Evolutionary conservation across 2,797 vertebrate species (phyloP), one percentile per base, ranked within the genome.

Genomic region (Streptopelia turtur): DNA sequence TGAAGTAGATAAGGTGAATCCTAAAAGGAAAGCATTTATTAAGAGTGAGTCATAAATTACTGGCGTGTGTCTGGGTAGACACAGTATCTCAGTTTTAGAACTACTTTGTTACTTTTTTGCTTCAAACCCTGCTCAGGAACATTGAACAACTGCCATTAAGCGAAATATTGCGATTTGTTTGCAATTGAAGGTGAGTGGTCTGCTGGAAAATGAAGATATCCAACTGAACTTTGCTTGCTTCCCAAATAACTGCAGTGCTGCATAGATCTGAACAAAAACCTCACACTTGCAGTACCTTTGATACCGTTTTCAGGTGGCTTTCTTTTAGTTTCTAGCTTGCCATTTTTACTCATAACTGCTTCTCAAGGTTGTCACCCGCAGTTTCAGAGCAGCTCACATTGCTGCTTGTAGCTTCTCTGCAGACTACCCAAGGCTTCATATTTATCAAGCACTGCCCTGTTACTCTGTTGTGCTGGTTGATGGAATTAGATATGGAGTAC

Each of bases 111-210:
- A 72, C 63, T 89, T 47, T 57, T 90, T 94, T 96, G 59, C 53
- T 91, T 95, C 61, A 87, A 83, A 94, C 84, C 52, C 37, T 93
- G 50, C 71, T 72, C 43, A 72, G 63, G 52, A 76, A 28, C 90
- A 11, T 43, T 81, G 69, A 81, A 69, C 75, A 31, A 78, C 24
- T 49, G 55, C 31, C 76, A 65, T 85, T 78, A 95, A 95, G 61
- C 59, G 28, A 95, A 94, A 87, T 52, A 66, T 23, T 66, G 27
- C 8, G 7, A 1, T 77, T 95, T 63, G 15, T 52, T 92, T 87
- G 66, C 49, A 57, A 49, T 33, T 56, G 66, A 57, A 61, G 23
- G 30, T 69, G 55, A 11, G 7, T 52, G 9, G 37, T 33, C 3
- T 87, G 52, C 24, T 59, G 27, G 49, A 53, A 88, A 47, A 64